Conservation (phyloP, 2,888 invertebrate species). For the Lasius platythorax region DNA sequence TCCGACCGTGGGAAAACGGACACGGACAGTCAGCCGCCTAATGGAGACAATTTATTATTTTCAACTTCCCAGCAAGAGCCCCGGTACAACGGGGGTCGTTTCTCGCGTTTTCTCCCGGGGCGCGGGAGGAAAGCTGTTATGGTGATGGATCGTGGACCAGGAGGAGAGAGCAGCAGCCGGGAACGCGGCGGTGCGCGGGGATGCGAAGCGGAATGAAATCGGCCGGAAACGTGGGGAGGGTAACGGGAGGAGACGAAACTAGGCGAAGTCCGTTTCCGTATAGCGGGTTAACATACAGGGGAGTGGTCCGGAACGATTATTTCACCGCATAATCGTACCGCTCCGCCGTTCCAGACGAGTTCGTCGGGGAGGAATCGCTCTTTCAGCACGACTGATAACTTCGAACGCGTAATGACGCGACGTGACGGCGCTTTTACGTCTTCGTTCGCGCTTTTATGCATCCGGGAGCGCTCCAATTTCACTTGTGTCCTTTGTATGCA, state of each 20-base stretch:
- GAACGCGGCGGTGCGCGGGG: conserved; percentile 34
- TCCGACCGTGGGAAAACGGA: conserved; percentile 47
- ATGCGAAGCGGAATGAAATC: conserved; percentile 65
- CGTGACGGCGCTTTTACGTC: conserved; percentile 25
- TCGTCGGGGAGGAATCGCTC: conserved; percentile 33
- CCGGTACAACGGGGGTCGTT: conserved; percentile 68
- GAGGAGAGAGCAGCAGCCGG: not conserved
- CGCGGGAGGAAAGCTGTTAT: conserved; percentile 65
- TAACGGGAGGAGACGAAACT: conserved; percentile 19
- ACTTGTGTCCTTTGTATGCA: conserved; percentile 16
- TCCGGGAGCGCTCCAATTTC: conserved; percentile 14
- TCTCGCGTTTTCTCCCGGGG: conserved; percentile 57
- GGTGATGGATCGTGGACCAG: conserved; percentile 70
- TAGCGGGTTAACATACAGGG: conserved; percentile 45
- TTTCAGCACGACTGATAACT: conserved; percentile 46
- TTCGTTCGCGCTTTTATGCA: conserved; percentile 24
- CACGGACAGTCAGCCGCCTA: conserved; percentile 65
- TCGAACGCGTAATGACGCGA: conserved; percentile 14
- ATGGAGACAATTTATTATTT: conserved; percentile 81
- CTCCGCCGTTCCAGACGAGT: not conserved
- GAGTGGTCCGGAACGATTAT: conserved; percentile 67
- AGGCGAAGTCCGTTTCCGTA: conserved; percentile 14
- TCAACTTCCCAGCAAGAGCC: conserved; percentile 75
- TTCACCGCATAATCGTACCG: conserved; percentile 63
- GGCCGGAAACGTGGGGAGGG: conserved; percentile 34